Percentiles rank a stretch among this genome's conserved stretches.
phyloP scores from a whole-genome alignment of 2,797 vertebrate species.

The Tachyglossus aculeatus region DNA sequence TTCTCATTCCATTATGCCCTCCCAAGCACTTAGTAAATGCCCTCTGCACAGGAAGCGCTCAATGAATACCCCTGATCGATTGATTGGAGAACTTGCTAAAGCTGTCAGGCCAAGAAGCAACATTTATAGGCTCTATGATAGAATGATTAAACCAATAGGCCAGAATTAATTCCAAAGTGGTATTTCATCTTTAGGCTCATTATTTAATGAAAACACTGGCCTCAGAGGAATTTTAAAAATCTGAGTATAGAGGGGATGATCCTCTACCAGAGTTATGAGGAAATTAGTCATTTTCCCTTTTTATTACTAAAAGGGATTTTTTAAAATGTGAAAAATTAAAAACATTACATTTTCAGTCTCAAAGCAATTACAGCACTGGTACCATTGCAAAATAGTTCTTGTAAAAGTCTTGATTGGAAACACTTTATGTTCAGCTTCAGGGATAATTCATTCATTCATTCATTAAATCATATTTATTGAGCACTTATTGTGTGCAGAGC shows the following conservation, averaged over 20 bases:
- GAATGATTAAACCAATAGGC: not conserved
- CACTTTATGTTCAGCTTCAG: no score
- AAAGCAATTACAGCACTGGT: not conserved
- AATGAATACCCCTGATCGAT: not conserved
- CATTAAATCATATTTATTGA: no score
- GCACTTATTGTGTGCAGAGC: not conserved
- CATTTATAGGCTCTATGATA: not conserved
- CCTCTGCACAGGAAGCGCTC: no score
- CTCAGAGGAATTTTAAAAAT: conserved; percentile 13
- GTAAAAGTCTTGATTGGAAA: not conserved
- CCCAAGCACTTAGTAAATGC: no score
- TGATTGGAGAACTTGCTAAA: conserved; percentile 17
- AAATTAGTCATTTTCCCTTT: not conserved
- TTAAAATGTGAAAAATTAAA: not conserved
- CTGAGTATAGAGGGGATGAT: not conserved
- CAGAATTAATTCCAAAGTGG: conserved; percentile 15
- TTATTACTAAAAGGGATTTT: not conserved
- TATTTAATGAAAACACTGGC: not conserved
- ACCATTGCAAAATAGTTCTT: not conserved
- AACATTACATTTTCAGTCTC: not conserved
- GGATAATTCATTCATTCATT: no score
- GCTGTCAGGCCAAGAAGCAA: not conserved
- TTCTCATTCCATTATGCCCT: no score
- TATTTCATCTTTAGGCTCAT: not conserved
- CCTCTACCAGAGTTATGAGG: not conserved